A percentile compares a stretch with the other conserved stretches of the same genome.
phyloP scores from a whole-genome alignment of 1,140 invertebrate genomes.

The Elymnias hypermnestra region DNA sequence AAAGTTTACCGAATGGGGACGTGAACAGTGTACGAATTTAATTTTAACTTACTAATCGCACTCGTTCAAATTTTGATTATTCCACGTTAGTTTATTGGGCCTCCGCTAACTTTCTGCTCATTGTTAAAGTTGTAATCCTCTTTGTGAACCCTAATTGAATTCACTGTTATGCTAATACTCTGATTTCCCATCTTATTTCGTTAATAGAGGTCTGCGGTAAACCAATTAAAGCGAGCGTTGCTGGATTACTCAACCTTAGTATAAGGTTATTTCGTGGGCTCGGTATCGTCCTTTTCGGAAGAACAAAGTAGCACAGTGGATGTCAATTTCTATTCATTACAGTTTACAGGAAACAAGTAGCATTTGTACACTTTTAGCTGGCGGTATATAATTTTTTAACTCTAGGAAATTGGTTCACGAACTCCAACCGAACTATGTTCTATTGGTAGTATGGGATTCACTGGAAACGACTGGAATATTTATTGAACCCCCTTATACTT shows the following conservation, averaged over 20 bases:
- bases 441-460: no score
- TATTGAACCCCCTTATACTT: no score
- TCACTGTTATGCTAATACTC: slow-evolving; percentile 75
- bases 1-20: neutral
- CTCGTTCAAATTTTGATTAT: slow-evolving; percentile 69
- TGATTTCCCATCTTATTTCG: slow-evolving; percentile 75
- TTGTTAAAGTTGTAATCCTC: slow-evolving; percentile 75
- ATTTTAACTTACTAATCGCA: slow-evolving; percentile 58
- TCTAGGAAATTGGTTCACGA: no score
- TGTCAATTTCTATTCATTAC: no score
- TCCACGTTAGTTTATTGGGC: slow-evolving; percentile 64
- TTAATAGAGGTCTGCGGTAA: slow-evolving; percentile 73
- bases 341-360: no score
- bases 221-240: slow-evolving; percentile 72
- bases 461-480: no score
- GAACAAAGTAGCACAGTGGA: no score
- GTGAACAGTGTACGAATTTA: slow-evolving; percentile 34
- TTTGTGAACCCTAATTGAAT: slow-evolving; percentile 74
- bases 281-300: no score
- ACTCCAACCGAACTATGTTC: no score
- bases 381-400: no score
- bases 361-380: no score
- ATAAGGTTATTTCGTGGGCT: slow-evolving; percentile 43
- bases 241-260: slow-evolving; percentile 67
- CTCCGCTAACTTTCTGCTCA: slow-evolving; percentile 66